A percentile compares a stretch with the other conserved stretches of the same genome.
Conservation (phyloP, 1,140 invertebrate genomes). For the Drosophila pandora region DNA sequence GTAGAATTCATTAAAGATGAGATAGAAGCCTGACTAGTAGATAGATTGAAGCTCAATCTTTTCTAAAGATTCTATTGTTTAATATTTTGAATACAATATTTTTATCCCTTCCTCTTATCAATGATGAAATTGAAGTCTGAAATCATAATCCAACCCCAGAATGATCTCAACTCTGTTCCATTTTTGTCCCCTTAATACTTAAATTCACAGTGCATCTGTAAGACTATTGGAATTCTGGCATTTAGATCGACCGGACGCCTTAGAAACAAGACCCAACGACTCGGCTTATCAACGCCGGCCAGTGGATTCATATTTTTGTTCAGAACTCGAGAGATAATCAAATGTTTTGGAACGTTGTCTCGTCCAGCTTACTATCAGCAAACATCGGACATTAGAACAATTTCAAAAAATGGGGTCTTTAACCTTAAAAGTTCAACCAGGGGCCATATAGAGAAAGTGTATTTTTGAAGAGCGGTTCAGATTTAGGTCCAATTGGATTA, state of each 20-base stretch:
- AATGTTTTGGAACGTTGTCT: slow-evolving; percentile 25
- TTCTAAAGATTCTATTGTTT: no score
- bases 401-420: slow-evolving; percentile 43
- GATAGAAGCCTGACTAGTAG: no score
- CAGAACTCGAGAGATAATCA: slow-evolving; percentile 20
- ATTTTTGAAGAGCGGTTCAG: no score
- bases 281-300: slow-evolving; percentile 25
- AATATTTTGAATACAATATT: background rate
- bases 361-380: slow-evolving; percentile 25
- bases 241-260: slow-evolving; percentile 12
- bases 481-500: no score
- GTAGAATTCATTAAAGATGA: no score
- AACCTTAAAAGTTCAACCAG: slow-evolving; percentile 25
- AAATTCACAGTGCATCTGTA: background rate
- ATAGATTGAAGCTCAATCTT: no score
- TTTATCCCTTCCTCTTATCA: background rate
- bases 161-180: background rate
- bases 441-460: background rate
- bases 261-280: slow-evolving; percentile 40
- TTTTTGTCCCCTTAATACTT: background rate
- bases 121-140: background rate
- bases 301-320: slow-evolving; percentile 9
- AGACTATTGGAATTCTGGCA: slow-evolving; percentile 3
- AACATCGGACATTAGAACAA: slow-evolving; percentile 16
- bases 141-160: background rate